A percentile compares a stretch with the other conserved stretches of the same genome.
These are phyloP conservation scores for Pelvicachromis taeniatus DNA, from an alignment of 2,113 vertebrate species.

Conservation along the genomic window DNA sequence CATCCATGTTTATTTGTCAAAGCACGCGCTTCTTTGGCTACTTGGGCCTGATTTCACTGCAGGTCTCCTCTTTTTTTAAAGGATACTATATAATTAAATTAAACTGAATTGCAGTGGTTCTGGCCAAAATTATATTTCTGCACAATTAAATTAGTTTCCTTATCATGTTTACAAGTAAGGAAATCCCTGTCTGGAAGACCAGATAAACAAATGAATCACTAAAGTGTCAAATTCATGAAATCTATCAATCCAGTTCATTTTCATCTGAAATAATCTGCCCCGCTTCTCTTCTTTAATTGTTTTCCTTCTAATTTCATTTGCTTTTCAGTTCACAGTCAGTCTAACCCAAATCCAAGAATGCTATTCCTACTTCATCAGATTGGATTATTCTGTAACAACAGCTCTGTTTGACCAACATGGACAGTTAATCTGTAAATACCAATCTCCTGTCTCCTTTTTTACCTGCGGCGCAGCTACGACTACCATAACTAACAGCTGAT, in stretches of 20 bases:
- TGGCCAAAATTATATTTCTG: background rate
- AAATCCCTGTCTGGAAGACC: background rate
- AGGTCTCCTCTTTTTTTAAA: background rate
- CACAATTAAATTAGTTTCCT: background rate
- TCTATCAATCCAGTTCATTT: background rate
- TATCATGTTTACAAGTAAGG: too few relatives aligned
- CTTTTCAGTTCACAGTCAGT: background rate
- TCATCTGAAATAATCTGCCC: background rate
- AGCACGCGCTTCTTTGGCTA: background rate
- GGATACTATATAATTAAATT: background rate
- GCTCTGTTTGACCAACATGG: background rate
- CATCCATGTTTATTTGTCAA: background rate
- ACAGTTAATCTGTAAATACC: background rate
- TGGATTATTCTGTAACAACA: background rate
- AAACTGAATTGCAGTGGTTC: background rate
- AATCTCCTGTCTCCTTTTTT: background rate
- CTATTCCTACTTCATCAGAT: background rate
- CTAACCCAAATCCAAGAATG: background rate
- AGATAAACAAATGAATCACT: background rate
- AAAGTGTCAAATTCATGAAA: background rate
- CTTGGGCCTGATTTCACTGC: background rate
- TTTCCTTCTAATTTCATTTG: background rate
- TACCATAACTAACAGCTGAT: background rate
- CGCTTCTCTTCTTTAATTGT: background rate
- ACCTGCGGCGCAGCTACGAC: background rate